Percentiles rank a stretch among this genome's conserved stretches.
phyloP scores from a whole-genome alignment of 30 jellyfish, hydroid and myxozoan species.

The Turritopsis dohrnii region DNA sequence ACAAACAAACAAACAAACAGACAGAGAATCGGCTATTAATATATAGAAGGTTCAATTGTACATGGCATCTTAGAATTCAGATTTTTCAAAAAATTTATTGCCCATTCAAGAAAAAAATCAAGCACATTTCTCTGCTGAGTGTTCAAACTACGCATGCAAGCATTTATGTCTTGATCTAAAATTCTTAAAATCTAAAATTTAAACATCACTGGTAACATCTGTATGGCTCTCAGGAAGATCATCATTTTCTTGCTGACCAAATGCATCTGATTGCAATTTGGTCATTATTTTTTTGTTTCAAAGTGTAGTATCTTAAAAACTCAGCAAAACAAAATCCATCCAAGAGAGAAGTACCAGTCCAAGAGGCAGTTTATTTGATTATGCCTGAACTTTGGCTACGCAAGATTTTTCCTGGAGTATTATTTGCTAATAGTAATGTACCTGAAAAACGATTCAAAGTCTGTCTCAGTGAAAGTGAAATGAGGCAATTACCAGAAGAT shows the following conservation, averaged over 20 bases:
- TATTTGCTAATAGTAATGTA: too few relatives aligned
- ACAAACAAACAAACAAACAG: too few relatives aligned
- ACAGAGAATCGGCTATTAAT: too few relatives aligned
- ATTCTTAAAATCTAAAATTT: not conserved
- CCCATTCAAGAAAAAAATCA: constrained; percentile 6
- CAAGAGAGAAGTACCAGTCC: not conserved
- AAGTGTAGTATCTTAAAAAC: constrained; percentile 11
- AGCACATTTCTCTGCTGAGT: constrained; percentile 9
- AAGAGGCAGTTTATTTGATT: too few relatives aligned
- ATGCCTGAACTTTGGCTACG: too few relatives aligned
- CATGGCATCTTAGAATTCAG: constrained; percentile 5
- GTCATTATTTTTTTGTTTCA: not conserved
- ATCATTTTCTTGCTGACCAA: constrained; percentile 10
- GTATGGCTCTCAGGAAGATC: not conserved
- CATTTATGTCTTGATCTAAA: not conserved
- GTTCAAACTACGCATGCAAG: constrained; percentile 10
- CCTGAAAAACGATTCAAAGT: too few relatives aligned
- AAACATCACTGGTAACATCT: not conserved
- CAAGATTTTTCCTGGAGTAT: too few relatives aligned
- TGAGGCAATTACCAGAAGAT: too few relatives aligned
- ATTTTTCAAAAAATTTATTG: not conserved
- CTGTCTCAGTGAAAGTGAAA: too few relatives aligned
- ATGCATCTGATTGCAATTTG: constrained; percentile 1
- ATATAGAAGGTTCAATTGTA: constrained; percentile 9
- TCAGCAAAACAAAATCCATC: constrained; percentile 38